phyloP scores from a whole-genome alignment of 2,888 invertebrate genomes.

The Ichneumoninae sp. region DNA sequence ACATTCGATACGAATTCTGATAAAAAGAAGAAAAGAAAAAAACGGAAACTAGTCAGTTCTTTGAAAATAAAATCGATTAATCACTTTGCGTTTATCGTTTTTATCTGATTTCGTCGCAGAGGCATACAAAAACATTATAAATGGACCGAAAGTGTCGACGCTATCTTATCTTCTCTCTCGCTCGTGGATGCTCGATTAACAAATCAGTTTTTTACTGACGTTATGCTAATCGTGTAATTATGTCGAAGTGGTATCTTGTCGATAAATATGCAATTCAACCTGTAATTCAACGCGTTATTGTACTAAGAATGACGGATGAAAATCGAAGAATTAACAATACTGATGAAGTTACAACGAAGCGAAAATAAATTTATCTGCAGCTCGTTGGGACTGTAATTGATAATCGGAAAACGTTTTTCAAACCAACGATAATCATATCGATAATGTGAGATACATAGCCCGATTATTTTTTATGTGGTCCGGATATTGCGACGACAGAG shows the following conservation, averaged over 20 bases:
- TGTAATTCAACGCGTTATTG: background rate
- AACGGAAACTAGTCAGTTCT: background rate
- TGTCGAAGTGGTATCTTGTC: background rate
- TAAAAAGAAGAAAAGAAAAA: constrained; percentile 36
- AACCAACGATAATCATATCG: too few relatives aligned
- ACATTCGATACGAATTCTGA: constrained; percentile 12
- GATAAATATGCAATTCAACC: background rate
- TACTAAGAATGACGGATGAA: background rate
- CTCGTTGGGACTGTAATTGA: background rate
- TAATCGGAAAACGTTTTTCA: background rate
- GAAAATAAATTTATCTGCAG: background rate
- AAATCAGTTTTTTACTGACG: constrained; percentile 43
- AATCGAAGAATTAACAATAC: background rate
- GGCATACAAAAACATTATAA: constrained; percentile 3
- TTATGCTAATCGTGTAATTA: constrained; percentile 22
- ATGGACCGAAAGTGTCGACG: constrained; percentile 25
- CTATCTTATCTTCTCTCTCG: constrained; percentile 7
- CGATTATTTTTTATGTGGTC: background rate
- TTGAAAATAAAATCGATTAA: constrained; percentile 42
- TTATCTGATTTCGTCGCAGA: background rate
- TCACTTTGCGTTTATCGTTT: background rate
- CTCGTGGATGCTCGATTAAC: constrained; percentile 16
- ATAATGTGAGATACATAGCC: background rate
- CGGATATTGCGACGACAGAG: background rate
- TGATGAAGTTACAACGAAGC: background rate